A percentile compares a stretch with the other conserved stretches of the same genome.
Conservation (phyloP, 2,113 vertebrate species). For the Corythoichthys haematopterus region DNA sequence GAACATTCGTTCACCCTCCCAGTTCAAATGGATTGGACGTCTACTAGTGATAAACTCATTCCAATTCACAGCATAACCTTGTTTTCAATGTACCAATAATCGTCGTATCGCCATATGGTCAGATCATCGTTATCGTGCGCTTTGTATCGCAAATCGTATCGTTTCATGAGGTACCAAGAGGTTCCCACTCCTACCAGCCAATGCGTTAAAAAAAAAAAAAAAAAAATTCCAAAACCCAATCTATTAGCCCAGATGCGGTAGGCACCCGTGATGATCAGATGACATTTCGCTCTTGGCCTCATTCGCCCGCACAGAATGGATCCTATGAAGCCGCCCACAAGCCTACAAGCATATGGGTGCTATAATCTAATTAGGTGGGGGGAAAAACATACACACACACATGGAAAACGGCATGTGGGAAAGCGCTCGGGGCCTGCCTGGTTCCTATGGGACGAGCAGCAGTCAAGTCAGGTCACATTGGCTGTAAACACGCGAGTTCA, state of each 20-base stretch:
- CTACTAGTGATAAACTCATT: too few species aligned
- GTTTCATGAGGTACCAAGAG: too few species aligned
- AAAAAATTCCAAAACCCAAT: not conserved
- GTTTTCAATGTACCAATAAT: too few species aligned
- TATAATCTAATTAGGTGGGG: conserved; percentile 49
- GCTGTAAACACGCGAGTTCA: not conserved
- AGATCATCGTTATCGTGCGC: too few species aligned
- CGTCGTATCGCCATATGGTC: too few species aligned
- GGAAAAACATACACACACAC: conserved; percentile 9
- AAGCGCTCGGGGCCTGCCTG: conserved; percentile 2
- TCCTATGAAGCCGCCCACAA: conserved; percentile 14
- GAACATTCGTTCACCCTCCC: too few species aligned
- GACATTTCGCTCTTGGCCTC: conserved; percentile 33
- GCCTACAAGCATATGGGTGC: conserved; percentile 38
- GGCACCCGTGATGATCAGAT: conserved; percentile 37
- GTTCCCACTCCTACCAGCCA: too few species aligned
- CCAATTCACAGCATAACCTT: too few species aligned
- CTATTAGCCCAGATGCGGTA: conserved; percentile 10
- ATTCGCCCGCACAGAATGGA: conserved; percentile 15
- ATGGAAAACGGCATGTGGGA: not conserved
- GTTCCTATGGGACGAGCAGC: conserved; percentile 10
- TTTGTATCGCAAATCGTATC: too few species aligned
- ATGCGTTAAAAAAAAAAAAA: too few species aligned
- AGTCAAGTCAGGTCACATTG: conserved; percentile 31
- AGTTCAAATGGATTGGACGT: too few species aligned